phyloP scores from a whole-genome alignment of 2,113 vertebrate species.

The Larimichthys polyactis region DNA sequence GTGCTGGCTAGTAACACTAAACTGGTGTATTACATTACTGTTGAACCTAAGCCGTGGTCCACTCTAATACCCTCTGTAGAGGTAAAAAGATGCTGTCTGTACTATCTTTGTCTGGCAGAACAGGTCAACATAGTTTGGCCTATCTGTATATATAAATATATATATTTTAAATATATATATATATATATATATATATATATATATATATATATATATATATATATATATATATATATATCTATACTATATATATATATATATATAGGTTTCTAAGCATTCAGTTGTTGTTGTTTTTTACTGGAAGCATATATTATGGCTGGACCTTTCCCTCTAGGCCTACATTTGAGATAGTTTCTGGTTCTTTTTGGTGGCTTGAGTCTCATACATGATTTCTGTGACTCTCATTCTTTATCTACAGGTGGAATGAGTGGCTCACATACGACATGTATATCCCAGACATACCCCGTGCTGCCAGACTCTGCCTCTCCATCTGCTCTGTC shows the following conservation, averaged over 20 bases:
- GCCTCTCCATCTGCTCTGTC: constrained; percentile 98
- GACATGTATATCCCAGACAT: constrained; percentile 98
- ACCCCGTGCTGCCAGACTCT: constrained; percentile 96
- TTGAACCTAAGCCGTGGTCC: constrained; percentile 16
- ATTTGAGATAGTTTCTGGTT: background rate
- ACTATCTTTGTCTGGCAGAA: background rate
- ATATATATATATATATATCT: too few relatives aligned
- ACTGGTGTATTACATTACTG: constrained; percentile 52
- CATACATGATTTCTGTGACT: background rate
- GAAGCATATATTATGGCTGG: background rate
- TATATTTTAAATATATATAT: too few relatives aligned
- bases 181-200: too few relatives aligned
- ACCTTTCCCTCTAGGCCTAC: background rate
- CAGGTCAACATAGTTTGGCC: background rate
- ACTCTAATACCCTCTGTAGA: background rate
- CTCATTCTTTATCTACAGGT: constrained; percentile 79
- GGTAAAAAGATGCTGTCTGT: background rate
- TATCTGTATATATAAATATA: too few relatives aligned
- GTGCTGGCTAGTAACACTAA: constrained; percentile 57
- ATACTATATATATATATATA: too few relatives aligned
- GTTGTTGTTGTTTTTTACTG: constrained; percentile 18
- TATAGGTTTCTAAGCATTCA: background rate
- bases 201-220: too few relatives aligned
- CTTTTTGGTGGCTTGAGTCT: background rate
- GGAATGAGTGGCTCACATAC: constrained; percentile 97